Evolutionary conservation across 1,140 invertebrate genomes (phyloP).

Genomic region (Micrasema longulum): DNA sequence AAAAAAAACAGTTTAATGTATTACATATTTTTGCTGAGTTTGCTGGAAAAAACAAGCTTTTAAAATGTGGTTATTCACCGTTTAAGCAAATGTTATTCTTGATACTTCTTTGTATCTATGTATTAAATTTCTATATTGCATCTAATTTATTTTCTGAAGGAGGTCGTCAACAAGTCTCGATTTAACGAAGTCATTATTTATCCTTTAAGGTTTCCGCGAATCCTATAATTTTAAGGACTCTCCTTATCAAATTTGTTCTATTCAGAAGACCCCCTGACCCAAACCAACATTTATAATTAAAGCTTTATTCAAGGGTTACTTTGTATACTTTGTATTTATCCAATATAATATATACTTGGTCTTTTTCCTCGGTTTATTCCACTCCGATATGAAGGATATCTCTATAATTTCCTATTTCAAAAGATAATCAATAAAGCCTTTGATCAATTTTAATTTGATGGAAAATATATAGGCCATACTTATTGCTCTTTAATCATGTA

Average conservation of each 20-base stretch:
- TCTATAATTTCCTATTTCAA: not conserved
- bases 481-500: too few species aligned
- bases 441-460: too few species aligned
- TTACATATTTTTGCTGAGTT: too few species aligned
- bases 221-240: constrained; percentile 25
- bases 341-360: not conserved
- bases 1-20: too few species aligned
- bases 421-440: not conserved
- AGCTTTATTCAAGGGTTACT: not conserved
- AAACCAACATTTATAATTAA: constrained; percentile 20
- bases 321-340: not conserved
- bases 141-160: constrained; percentile 5
- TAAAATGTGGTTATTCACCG: too few species aligned
- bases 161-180: constrained; percentile 4
- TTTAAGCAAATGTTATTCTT: too few species aligned
- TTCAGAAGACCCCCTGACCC: constrained; percentile 9
- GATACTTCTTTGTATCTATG: too few species aligned
- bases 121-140: too few species aligned
- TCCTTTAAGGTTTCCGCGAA: constrained; percentile 4
- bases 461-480: too few species aligned
- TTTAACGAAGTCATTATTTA: constrained; percentile 19
- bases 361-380: not conserved
- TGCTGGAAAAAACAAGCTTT: too few species aligned
- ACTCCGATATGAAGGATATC: constrained; percentile 10
- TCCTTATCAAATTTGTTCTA: constrained; percentile 14